These are phyloP conservation scores for Erebia palarica DNA, from an alignment of 2,888 invertebrate species.

Conservation along the genomic window DNA sequence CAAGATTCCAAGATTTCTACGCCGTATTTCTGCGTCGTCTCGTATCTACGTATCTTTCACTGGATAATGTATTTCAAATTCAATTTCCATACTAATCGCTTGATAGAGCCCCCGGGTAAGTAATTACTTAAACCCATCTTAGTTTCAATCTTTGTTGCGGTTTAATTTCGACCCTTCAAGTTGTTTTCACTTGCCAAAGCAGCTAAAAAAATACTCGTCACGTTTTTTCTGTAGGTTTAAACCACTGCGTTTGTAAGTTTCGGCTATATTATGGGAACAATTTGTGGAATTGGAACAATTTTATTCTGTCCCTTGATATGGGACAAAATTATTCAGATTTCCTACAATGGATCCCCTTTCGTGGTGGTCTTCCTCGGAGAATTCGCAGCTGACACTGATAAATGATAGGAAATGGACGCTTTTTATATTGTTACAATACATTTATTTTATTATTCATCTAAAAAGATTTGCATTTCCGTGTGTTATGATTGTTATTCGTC, in stretches of 20 bases:
- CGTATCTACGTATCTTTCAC: neutral
- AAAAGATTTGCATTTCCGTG: neutral
- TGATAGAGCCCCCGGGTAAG: conserved; percentile 24
- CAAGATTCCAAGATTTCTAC: neutral
- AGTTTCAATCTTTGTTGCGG: conserved; percentile 24
- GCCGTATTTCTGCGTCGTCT: conserved; percentile 10
- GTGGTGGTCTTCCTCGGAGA: neutral
- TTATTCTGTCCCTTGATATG: conserved; percentile 2
- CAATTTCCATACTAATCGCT: conserved; percentile 37
- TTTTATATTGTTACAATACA: conserved; percentile 6
- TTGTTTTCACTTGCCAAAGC: conserved; percentile 6
- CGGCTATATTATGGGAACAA: too few species aligned
- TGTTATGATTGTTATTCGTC: too few species aligned
- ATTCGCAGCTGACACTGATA: neutral
- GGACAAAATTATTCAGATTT: neutral
- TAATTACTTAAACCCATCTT: conserved; percentile 30
- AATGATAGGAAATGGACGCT: neutral
- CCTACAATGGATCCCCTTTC: neutral
- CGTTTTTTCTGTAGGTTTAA: too few species aligned
- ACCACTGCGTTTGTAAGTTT: too few species aligned
- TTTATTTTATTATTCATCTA: neutral
- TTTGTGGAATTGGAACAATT: neutral
- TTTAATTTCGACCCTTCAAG: conserved; percentile 16
- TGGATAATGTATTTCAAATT: conserved; percentile 22
- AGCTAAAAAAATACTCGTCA: neutral